Evolutionary conservation across 2,888 invertebrate species (phyloP).

Genomic region (Panopea generosa): DNA sequence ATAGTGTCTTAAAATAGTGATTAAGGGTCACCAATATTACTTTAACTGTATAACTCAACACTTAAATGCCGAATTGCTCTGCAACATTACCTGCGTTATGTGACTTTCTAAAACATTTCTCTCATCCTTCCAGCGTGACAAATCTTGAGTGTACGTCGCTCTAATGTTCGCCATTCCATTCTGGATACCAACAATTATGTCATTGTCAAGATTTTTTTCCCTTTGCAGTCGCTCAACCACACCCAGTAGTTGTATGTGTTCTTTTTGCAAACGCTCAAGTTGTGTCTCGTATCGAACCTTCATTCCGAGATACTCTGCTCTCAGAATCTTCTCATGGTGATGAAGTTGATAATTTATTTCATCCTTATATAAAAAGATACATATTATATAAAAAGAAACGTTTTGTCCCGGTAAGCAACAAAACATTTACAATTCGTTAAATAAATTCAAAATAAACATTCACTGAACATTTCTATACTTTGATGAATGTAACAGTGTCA

Average conservation of each 20-base stretch:
- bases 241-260: constrained; percentile 16
- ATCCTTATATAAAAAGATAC: constrained; percentile 62
- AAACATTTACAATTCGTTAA: no score
- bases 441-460: no score
- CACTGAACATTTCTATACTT: no score
- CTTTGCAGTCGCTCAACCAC: constrained; percentile 72
- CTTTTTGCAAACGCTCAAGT: constrained; percentile 66
- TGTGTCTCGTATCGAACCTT: constrained; percentile 79
- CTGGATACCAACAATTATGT: constrained; percentile 75
- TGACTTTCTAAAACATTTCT: constrained; percentile 71
- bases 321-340: constrained; percentile 75
- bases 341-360: constrained; percentile 78
- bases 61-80: no score
- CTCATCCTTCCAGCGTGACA: constrained; percentile 79
- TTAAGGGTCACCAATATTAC: no score
- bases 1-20: no score
- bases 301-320: constrained; percentile 78
- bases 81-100: constrained; percentile 75
- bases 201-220: constrained; percentile 74
- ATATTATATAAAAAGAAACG: background rate
- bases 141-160: constrained; percentile 72
- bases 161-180: constrained; percentile 74
- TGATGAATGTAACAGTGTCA: no score
- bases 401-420: no score
- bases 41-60: no score